Base-by-base conservation (phyloP, 2,113 vertebrate genomes). In the Axis porcinus region DNA sequence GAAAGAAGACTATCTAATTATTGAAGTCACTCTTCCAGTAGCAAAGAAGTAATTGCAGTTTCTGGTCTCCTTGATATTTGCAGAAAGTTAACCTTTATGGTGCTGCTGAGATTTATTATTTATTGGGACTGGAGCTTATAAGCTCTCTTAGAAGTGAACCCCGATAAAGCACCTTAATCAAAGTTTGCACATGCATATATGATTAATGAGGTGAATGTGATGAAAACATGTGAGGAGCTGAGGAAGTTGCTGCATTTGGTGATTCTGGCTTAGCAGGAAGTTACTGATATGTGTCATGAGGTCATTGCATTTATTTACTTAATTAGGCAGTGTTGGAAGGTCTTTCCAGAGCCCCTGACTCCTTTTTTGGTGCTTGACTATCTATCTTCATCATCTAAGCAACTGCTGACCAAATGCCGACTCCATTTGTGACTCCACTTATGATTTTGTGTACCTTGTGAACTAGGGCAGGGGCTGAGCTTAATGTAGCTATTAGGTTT, bases 31-130 rank as follows among this genome's bases (percentile, higher is more conserved):
- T 92, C 7, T 74, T 92, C 52, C 6, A 76, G 30, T 64, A 79
- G 36, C 94, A 93, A 90, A 78, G 40, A 92, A 78, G 27, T 85
- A 43, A 86, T 78, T 67, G 57, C 93, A 97, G 21, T 76, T 43
- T 90, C 1, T 21, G 3, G 13, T 82, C 36, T 36, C 78, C 43
- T 88, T 95, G 64, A n/a, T 81, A 70, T 97, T 92, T 93, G 12
- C 83, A 92, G 40, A 96, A 88, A 94, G n/a, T 23, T 88, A 82
- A 57, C 52, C 11, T 74, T 91, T 89, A 58, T 82, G 76, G 9
- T 10, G 82, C 14, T 88, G 43, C 30, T 54, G 86, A 88, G 47
- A 58, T 52, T 89, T 93, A 89, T 57, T 47, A 10, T 89, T 95
- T 83, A 81, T 78, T 70, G 19, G 64, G 28, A 50, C 15, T 95